Evolutionary conservation across 2,113 vertebrate genomes (phyloP).

Genomic region (Meles meles): DNA sequence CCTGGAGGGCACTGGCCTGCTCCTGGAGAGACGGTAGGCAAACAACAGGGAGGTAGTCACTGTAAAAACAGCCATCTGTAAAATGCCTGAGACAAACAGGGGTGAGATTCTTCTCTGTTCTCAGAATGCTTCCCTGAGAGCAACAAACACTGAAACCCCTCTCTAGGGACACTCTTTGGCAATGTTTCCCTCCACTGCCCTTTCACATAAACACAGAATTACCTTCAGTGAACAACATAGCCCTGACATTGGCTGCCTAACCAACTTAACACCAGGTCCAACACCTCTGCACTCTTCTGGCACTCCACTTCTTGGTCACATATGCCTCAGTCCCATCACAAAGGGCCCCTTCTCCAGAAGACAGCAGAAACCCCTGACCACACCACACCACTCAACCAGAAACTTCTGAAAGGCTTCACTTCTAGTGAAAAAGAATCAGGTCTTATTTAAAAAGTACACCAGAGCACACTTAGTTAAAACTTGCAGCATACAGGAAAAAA

Average conservation of each 20-base stretch:
- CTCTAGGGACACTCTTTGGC: not conserved
- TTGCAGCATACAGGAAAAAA: too few relatives aligned
- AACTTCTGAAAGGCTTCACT: not conserved
- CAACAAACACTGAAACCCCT: not conserved
- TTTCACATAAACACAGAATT: not conserved
- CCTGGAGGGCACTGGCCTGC: not conserved
- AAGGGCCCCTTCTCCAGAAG: not conserved
- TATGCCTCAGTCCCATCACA: not conserved
- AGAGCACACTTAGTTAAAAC: not conserved
- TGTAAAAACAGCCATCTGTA: not conserved
- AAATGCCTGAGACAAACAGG: not conserved
- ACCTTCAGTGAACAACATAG: not conserved
- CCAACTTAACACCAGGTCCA: not conserved
- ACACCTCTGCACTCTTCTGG: not conserved
- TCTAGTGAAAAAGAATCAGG: not conserved
- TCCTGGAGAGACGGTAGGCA: not conserved
- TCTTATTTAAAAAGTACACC: not conserved
- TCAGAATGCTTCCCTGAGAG: not conserved
- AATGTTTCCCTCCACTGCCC: not conserved
- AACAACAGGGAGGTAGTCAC: not conserved
- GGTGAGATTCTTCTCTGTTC: not conserved
- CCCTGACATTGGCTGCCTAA: not conserved
- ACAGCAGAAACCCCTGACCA: not conserved
- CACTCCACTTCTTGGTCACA: not conserved
- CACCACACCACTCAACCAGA: not conserved